A percentile compares a stretch with the other conserved stretches of the same genome.
phyloP scores from a whole-genome alignment of 2,888 invertebrate genomes.

The Mystacides longicornis region DNA sequence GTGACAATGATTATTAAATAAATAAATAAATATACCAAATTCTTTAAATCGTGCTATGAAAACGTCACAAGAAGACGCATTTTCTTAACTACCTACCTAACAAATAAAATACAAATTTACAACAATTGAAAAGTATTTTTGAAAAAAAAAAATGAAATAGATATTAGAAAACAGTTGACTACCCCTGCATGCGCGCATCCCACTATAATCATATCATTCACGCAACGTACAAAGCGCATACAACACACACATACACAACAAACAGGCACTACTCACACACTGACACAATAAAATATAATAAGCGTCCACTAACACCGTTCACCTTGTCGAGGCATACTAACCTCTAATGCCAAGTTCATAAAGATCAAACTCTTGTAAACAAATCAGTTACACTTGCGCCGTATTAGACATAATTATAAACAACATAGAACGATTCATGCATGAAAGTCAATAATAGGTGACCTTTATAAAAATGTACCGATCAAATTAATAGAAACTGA shows the following conservation, averaged over 20 bases:
- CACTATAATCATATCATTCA: constrained; percentile 10
- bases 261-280: neutral
- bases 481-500: neutral
- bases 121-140: too few relatives aligned
- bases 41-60: too few relatives aligned
- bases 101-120: too few relatives aligned
- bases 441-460: constrained; percentile 2
- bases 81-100: too few relatives aligned
- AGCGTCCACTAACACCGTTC: neutral
- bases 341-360: constrained; percentile 2
- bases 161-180: too few relatives aligned
- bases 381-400: neutral
- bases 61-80: too few relatives aligned
- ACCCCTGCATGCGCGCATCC: constrained; percentile 6
- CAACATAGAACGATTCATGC: neutral
- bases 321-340: constrained; percentile 2
- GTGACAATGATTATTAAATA: too few relatives aligned
- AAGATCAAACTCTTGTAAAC: neutral
- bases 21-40: too few relatives aligned
- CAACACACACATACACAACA: constrained; percentile 1
- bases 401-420: neutral
- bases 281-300: constrained; percentile 1
- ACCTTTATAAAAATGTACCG: constrained; percentile 2
- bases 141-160: too few relatives aligned
- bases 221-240: constrained; percentile 12